Percentiles rank a stretch among this genome's conserved stretches.
These are phyloP conservation scores for Bombus haemorrhoidalis DNA, from an alignment of 1,140 invertebrate genomes.

Conservation along the genomic window DNA sequence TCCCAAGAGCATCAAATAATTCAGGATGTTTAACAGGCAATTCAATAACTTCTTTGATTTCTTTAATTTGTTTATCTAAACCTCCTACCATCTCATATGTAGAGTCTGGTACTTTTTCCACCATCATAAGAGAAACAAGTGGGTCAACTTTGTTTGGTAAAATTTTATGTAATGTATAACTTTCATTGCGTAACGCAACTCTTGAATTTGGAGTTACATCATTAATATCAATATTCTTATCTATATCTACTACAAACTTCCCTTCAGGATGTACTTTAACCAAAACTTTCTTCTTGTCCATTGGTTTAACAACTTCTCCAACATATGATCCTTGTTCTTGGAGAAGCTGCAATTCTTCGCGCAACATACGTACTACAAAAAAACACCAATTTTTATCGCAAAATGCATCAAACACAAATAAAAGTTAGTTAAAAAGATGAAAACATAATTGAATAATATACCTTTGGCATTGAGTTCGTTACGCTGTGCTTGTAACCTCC, in stretches of 20 bases:
- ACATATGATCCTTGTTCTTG: constrained; percentile 99
- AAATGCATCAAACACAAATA: constrained; percentile 2
- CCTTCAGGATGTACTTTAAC: constrained; percentile 99
- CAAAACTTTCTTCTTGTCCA: constrained; percentile 99
- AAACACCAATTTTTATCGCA: constrained; percentile 17
- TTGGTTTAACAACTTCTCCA: constrained; percentile 99
- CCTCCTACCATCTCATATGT: constrained; percentile 99
- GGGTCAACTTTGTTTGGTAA: constrained; percentile 99
- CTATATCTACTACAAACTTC: constrained; percentile 99
- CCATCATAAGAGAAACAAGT: constrained; percentile 99
- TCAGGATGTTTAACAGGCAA: constrained; percentile 99
- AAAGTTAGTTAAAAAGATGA: not conserved
- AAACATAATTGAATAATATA: constrained; percentile 75
- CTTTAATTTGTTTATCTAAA: constrained; percentile 99
- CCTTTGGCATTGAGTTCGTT: constrained; percentile 99
- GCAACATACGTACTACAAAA: constrained; percentile 94
- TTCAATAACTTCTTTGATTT: constrained; percentile 99
- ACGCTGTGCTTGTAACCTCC: constrained; percentile 98
- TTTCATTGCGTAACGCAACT: constrained; percentile 99
- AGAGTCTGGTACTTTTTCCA: constrained; percentile 99
- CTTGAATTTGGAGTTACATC: constrained; percentile 98
- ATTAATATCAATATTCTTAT: constrained; percentile 99
- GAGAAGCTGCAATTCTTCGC: constrained; percentile 98
- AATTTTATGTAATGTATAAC: constrained; percentile 99
- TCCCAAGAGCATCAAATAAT: constrained; percentile 99